phyloP scores from a whole-genome alignment of 1,140 invertebrate species.

The Subanguina moxae region DNA sequence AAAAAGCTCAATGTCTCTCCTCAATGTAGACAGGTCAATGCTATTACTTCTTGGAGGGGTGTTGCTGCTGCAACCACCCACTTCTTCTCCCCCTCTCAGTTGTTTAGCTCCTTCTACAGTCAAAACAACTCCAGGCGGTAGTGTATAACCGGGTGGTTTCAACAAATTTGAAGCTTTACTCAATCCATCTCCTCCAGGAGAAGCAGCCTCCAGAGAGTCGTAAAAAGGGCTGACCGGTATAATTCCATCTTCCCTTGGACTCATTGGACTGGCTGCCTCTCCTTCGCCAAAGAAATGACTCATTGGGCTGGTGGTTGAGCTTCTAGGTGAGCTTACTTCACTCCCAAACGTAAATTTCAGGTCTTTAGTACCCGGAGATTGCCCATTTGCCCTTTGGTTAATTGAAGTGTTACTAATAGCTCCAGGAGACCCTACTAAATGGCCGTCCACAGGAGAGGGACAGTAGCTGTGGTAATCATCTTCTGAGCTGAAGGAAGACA shows the following conservation, averaged over 20 bases:
- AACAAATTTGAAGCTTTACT: constrained; percentile 48
- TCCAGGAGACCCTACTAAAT: too few species aligned
- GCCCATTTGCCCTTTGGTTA: not conserved
- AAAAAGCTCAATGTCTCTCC: constrained; percentile 57
- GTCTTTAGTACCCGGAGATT: not conserved
- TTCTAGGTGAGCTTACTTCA: constrained; percentile 1
- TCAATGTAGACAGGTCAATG: constrained; percentile 55
- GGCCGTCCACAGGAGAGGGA: not conserved
- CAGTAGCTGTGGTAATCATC: constrained; percentile 36
- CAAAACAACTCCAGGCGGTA: constrained; percentile 9
- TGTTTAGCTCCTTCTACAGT: not conserved
- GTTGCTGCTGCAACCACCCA: constrained; percentile 1
- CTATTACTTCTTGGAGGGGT: constrained; percentile 55
- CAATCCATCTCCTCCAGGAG: not conserved
- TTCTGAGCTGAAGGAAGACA: constrained; percentile 58
- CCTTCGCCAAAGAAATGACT: not conserved
- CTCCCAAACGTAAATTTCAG: not conserved
- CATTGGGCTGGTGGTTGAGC: not conserved
- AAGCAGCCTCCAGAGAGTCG: too few species aligned
- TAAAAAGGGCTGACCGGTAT: too few species aligned
- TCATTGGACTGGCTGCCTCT: not conserved
- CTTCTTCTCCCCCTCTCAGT: not conserved
- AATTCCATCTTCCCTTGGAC: not conserved
- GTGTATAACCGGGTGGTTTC: constrained; percentile 40
- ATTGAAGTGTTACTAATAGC: not conserved